These are phyloP conservation scores for Chunga burmeisteri DNA, from an alignment of 2,113 vertebrate genomes.

Conservation along the genomic window DNA sequence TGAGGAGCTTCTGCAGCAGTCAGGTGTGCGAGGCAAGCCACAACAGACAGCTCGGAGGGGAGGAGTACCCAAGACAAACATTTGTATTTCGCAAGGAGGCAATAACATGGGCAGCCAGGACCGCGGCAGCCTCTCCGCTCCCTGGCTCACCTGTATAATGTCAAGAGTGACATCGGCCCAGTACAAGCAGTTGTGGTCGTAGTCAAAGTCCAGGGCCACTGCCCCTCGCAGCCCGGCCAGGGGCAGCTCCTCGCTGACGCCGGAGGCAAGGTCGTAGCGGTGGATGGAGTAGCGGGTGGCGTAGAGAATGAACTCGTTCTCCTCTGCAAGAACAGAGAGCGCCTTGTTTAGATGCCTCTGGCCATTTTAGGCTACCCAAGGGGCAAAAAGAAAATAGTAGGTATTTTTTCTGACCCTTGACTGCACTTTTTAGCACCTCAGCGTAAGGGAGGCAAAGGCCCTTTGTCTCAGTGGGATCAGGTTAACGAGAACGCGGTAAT, in stretches of 20 bases:
- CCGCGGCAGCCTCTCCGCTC: background rate
- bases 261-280: slow-evolving; percentile 91
- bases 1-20: background rate
- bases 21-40: background rate
- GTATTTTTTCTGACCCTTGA: background rate
- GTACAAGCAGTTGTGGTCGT: slow-evolving; percentile 92
- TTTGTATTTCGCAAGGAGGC: background rate
- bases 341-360: background rate
- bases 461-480: background rate
- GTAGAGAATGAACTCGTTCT: slow-evolving; percentile 96
- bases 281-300: slow-evolving; percentile 92
- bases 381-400: background rate
- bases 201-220: slow-evolving; percentile 95
- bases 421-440: background rate
- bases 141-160: slow-evolving; percentile 81
- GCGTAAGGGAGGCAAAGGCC: background rate
- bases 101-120: accelerated
- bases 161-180: slow-evolving; percentile 96
- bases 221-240: slow-evolving; percentile 86
- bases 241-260: slow-evolving; percentile 87
- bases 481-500: background rate
- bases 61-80: background rate
- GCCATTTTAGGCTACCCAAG: accelerated
- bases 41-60: background rate
- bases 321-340: slow-evolving; percentile 78